A percentile compares a stretch with the other conserved stretches of the same genome.
Conservation (phyloP, 2,888 invertebrate species). For the Elegia similella region DNA sequence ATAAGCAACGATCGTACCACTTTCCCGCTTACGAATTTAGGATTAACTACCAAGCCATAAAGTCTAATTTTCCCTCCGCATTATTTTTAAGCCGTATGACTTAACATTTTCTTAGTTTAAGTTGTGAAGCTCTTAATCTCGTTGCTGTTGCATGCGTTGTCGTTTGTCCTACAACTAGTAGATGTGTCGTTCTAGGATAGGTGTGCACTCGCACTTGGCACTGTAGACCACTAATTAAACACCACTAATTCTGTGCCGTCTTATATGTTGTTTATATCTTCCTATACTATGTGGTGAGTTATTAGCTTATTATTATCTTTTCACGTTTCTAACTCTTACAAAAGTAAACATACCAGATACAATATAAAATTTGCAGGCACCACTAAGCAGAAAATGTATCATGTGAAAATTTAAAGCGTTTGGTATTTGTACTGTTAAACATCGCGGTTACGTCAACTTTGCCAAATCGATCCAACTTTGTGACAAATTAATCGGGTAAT, state of each 20-base stretch:
- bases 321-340: neutral
- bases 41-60: neutral
- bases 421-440: too few species aligned
- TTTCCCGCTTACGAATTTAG: too few species aligned
- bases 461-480: too few species aligned
- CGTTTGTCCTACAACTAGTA: slow-evolving; percentile 31
- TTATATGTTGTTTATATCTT: slow-evolving; percentile 33
- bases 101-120: slow-evolving; percentile 10
- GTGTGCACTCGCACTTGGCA: slow-evolving; percentile 60
- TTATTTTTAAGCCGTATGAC: neutral
- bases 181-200: slow-evolving; percentile 26
- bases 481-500: too few species aligned
- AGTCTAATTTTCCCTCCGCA: neutral
- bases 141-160: slow-evolving; percentile 63
- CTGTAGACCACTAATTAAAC: slow-evolving; percentile 58
- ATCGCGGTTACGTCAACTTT: too few species aligned
- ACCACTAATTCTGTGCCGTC: slow-evolving; percentile 61
- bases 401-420: too few species aligned
- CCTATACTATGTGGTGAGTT: slow-evolving; percentile 1
- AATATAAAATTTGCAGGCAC: neutral
- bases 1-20: too few species aligned
- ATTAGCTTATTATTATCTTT: neutral
- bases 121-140: slow-evolving; percentile 5
- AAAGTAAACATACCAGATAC: neutral
- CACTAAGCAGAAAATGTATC: too few species aligned